A percentile compares a stretch with the other conserved stretches of the same genome.
phyloP scores from a whole-genome alignment of 2,113 vertebrate genomes.

The Gavia stellata region DNA sequence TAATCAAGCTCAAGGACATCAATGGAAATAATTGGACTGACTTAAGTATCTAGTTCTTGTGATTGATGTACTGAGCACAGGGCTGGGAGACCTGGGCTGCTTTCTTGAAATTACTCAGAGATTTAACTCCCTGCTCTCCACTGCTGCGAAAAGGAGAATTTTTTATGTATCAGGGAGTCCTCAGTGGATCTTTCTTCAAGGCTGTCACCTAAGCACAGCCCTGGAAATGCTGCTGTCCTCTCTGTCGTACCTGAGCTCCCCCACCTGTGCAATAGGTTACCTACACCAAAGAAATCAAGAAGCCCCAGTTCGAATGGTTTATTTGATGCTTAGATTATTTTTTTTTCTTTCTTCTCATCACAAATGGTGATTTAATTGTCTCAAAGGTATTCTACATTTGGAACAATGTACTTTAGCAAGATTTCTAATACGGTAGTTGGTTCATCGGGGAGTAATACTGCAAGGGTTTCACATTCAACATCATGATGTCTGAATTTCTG shows the following conservation, averaged over 20 bases:
- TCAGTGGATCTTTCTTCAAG: not conserved
- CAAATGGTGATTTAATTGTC: not conserved
- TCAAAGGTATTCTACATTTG: not conserved
- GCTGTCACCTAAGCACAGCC: not conserved
- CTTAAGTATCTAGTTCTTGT: not conserved
- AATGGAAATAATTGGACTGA: constrained; percentile 8
- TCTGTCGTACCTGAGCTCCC: not conserved
- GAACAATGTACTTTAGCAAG: not conserved
- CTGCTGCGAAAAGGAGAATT: not conserved
- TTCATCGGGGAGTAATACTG: not conserved
- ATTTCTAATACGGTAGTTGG: not conserved
- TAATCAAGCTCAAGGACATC: constrained; percentile 6
- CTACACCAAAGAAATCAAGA: not conserved
- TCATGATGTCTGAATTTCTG: not conserved
- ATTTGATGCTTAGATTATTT: not conserved
- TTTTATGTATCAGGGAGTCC: not conserved
- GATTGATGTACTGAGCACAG: not conserved
- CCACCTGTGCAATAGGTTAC: not conserved
- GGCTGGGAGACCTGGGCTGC: not conserved
- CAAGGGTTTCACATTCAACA: not conserved
- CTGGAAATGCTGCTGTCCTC: not conserved
- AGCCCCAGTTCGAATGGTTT: not conserved
- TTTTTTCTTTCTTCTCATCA: not conserved
- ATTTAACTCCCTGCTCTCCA: not conserved
- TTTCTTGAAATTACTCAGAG: not conserved